These are phyloP conservation scores for Montipora foliosa DNA, from an alignment of 64 coral and sea anemone species.

Conservation along the genomic window DNA sequence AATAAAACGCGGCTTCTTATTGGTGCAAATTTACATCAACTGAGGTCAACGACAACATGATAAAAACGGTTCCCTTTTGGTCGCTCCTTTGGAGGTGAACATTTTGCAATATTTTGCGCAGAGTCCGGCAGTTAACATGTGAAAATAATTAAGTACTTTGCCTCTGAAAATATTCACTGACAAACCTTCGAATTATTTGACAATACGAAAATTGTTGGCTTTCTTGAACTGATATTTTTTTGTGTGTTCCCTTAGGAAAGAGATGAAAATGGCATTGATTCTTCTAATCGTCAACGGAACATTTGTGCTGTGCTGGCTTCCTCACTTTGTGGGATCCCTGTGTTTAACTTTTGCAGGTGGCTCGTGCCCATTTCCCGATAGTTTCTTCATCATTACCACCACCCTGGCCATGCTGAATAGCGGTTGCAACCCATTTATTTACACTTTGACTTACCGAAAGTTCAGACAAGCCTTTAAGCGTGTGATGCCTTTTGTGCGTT, in stretches of 20 bases:
- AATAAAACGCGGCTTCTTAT: too few relatives aligned
- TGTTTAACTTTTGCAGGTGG: constrained; percentile 52
- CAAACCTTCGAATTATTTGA: too few relatives aligned
- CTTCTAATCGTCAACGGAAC: constrained; percentile 71
- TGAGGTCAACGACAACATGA: too few relatives aligned
- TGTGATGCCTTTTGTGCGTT: constrained; percentile 14
- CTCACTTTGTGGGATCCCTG: constrained; percentile 69
- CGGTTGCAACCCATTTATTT: constrained; percentile 75
- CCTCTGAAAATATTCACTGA: too few relatives aligned
- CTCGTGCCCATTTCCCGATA: constrained; percentile 67
- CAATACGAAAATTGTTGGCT: too few relatives aligned
- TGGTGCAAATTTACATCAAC: too few relatives aligned
- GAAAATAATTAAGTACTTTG: too few relatives aligned
- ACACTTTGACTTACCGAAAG: constrained; percentile 50
- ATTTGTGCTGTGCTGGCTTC: constrained; percentile 61
- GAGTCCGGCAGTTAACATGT: too few relatives aligned
- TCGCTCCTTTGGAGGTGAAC: too few relatives aligned
- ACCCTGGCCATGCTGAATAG: constrained; percentile 81
- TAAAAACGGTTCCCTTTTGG: too few relatives aligned
- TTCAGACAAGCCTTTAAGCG: constrained; percentile 43
- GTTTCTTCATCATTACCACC: constrained; percentile 69
- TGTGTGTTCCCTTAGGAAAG: constrained; percentile 39
- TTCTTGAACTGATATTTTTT: neutral
- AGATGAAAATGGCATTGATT: constrained; percentile 67
- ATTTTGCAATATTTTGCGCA: too few relatives aligned